Conservation (phyloP, 2,888 invertebrate species). For the Girardia tigrina region DNA sequence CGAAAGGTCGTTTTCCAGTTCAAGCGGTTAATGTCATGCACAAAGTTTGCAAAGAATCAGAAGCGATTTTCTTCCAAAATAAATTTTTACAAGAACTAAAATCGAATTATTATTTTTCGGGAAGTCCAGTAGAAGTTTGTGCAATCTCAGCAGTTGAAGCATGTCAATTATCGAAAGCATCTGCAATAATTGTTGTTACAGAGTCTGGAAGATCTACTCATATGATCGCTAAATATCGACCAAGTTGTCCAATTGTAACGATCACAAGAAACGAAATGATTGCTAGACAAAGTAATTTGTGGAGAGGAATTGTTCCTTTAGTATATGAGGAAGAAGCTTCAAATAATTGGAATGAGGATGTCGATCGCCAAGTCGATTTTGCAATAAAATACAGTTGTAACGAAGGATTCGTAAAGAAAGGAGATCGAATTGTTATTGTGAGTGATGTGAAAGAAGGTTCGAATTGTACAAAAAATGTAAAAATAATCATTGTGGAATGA, state of each 20-base stretch:
- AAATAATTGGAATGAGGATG: neutral
- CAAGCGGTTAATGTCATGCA: slow-evolving; percentile 61
- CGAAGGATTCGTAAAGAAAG: neutral
- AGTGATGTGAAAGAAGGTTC: neutral
- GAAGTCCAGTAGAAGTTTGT: slow-evolving; percentile 63
- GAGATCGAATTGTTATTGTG: neutral
- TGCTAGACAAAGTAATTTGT: slow-evolving; percentile 77
- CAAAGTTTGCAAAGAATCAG: slow-evolving; percentile 34
- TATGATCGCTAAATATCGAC: slow-evolving; percentile 77
- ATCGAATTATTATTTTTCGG: slow-evolving; percentile 30
- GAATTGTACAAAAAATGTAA: neutral
- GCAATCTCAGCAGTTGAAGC: slow-evolving; percentile 36
- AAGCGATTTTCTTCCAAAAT: slow-evolving; percentile 30
- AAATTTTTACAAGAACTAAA: slow-evolving; percentile 32
- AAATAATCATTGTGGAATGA: neutral
- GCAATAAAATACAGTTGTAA: neutral
- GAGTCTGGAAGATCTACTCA: slow-evolving; percentile 59
- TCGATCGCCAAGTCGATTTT: neutral
- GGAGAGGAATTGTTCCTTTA: slow-evolving; percentile 75
- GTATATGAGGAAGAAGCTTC: slow-evolving; percentile 52
- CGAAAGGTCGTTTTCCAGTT: slow-evolving; percentile 85
- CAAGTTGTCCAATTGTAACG: slow-evolving; percentile 80
- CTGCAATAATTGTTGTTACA: slow-evolving; percentile 35
- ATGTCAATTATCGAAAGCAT: slow-evolving; percentile 20
- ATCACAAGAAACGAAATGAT: slow-evolving; percentile 70